Evolutionary conservation across 1,140 invertebrate genomes (phyloP).

Genomic region (Palaemon carinicauda): DNA sequence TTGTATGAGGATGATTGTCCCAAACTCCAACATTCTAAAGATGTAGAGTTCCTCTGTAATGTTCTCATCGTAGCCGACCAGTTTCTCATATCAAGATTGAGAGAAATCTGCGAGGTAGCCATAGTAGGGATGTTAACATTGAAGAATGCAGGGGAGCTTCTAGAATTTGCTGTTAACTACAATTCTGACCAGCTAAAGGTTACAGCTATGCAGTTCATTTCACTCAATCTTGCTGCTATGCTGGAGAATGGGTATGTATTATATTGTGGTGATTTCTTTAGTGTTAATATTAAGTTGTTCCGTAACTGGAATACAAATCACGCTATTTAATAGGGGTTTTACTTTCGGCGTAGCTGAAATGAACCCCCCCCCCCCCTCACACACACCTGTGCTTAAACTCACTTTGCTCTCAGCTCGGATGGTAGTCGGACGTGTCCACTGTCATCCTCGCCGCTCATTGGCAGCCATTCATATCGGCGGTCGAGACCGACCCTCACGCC

Average conservation of each 20-base stretch:
- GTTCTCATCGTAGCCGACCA: conserved; percentile 77
- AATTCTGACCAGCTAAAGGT: conserved; percentile 74
- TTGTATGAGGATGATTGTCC: conserved; percentile 36
- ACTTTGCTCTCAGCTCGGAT: no score
- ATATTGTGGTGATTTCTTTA: no score
- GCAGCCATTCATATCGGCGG: no score
- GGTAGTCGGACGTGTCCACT: no score
- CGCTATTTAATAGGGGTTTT: no score
- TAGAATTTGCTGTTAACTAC: conserved; percentile 75
- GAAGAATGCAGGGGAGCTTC: conserved; percentile 75
- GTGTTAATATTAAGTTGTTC: no score
- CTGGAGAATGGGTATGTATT: conserved; percentile 70
- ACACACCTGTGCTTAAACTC: no score
- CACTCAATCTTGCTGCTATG: conserved; percentile 73
- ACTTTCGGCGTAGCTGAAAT: no score
- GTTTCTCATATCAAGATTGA: conserved; percentile 72
- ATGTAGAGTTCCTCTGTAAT: conserved; percentile 72
- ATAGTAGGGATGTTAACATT: conserved; percentile 72
- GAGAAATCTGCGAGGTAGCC: conserved; percentile 74
- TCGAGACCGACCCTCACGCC: no score
- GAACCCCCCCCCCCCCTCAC: no score
- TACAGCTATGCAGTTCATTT: conserved; percentile 76
- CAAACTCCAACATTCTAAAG: conserved; percentile 64
- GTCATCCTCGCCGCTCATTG: no score
- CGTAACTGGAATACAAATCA: no score